Base-by-base conservation (phyloP, 1,140 invertebrate species). In the Lasioglossum albipes region DNA sequence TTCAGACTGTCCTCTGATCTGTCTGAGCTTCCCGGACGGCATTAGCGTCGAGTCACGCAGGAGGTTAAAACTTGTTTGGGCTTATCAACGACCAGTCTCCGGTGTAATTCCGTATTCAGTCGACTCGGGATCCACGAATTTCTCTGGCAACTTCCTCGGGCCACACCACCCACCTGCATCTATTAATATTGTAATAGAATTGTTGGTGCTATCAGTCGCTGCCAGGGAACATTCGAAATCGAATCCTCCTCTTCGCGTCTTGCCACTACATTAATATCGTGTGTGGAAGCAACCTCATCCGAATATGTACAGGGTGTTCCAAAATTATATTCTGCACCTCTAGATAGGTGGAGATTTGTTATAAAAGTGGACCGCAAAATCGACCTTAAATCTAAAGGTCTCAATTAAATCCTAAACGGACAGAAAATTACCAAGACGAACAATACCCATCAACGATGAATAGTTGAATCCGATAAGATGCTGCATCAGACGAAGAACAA, bases 371-470 rank as follows among this genome's bases (percentile, higher is more conserved):
- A 27, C 27, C 1, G 27, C 27, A 27, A 27, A 27, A 27, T 27
- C 27, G 27, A 27, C 27, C 0, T 27, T 27, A 27, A 0, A 27
- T 27, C 27, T 27, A 27, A 27, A 27, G 27, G 27, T 27, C 27
- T 27, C 27, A 1, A 27, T 27, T n/a, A n/a, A n/a, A n/a, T n/a
- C 77, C 77, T 65, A 16, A 12, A 49, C 57, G 62, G 31, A 78
- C 70, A 52, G 68, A 52, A 78, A 78, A 78, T 78, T 72, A 78
- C 36, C 68, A 27, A 64, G 59, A 78, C 69, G 69, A 78, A 78
- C 76, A 78, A 78, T 78, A 31, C 36, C 31, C 68, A n/a, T 64
- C 62, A 20, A 20, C 31, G 62, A 41, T 36, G 41, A 31, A 65
- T 20, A 16, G 18, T 41, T 36, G 31, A 41, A 41, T 65, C 62